Evolutionary conservation across 2,888 invertebrate genomes (phyloP).

Genomic region (Lamellibrachia satsuma): DNA sequence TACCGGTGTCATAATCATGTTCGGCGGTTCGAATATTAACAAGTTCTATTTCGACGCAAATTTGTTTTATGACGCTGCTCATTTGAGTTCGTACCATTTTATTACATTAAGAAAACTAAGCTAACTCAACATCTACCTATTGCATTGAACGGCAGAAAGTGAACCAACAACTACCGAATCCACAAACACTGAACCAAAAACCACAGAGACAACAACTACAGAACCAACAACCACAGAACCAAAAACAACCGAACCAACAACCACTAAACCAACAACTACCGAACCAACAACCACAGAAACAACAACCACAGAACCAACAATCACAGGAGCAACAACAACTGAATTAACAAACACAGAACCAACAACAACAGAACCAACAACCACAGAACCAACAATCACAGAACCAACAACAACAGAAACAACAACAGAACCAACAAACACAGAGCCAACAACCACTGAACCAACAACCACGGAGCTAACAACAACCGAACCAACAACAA

Average conservation of each 20-base stretch:
- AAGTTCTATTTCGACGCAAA: too few relatives aligned
- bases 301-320: background rate
- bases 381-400: background rate
- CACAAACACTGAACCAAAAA: background rate
- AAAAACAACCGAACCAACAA: background rate
- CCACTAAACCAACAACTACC: background rate
- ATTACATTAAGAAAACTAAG: too few relatives aligned
- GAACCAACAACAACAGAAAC: background rate
- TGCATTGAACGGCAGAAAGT: background rate
- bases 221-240: background rate
- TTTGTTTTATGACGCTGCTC: too few relatives aligned
- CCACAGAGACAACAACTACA: background rate
- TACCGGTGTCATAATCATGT: too few relatives aligned
- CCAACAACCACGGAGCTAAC: background rate
- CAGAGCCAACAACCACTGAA: background rate
- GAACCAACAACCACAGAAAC: background rate
- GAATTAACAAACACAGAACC: background rate
- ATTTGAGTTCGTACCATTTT: too few relatives aligned
- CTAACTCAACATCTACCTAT: background rate
- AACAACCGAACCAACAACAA: background rate
- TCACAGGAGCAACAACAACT: background rate
- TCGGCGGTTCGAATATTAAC: too few relatives aligned
- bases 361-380: background rate
- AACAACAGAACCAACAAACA: background rate
- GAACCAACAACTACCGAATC: background rate